Conservation (phyloP, 1,140 invertebrate species). For the Calosoma granatense region DNA sequence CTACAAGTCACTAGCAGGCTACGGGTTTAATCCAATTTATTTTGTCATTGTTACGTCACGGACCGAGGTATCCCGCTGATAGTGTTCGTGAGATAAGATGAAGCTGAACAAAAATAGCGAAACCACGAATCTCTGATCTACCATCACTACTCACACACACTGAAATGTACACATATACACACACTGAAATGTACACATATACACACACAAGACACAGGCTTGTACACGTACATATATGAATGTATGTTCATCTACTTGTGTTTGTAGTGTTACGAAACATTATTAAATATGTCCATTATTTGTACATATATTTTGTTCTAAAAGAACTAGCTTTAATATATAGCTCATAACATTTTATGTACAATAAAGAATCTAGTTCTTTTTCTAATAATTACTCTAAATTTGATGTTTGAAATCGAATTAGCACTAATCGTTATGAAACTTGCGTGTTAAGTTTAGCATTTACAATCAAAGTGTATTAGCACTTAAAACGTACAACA, state of each 20-base stretch:
- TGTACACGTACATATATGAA: background rate
- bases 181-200: background rate
- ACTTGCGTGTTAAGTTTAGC: too few relatives aligned
- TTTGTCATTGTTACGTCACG: slow-evolving; percentile 33
- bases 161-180: background rate
- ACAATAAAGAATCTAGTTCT: too few relatives aligned
- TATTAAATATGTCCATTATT: too few relatives aligned
- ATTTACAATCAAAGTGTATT: too few relatives aligned
- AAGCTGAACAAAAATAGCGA: slow-evolving; percentile 4
- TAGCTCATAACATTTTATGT: too few relatives aligned
- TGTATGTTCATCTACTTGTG: background rate
- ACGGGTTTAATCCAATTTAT: slow-evolving; percentile 35
- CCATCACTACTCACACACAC: background rate
- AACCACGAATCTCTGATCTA: background rate
- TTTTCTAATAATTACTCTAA: too few relatives aligned
- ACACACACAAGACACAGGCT: background rate
- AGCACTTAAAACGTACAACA: too few relatives aligned
- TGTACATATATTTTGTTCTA: too few relatives aligned
- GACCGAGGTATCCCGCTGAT: slow-evolving; percentile 13
- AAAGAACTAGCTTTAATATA: too few relatives aligned
- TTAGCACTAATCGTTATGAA: too few relatives aligned
- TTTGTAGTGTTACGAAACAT: too few relatives aligned
- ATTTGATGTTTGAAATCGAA: too few relatives aligned
- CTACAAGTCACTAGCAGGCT: slow-evolving; percentile 30
- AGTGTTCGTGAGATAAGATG: background rate